Base-by-base conservation (phyloP, 1,140 invertebrate species). In the Pseudomyrmex sp. region DNA sequence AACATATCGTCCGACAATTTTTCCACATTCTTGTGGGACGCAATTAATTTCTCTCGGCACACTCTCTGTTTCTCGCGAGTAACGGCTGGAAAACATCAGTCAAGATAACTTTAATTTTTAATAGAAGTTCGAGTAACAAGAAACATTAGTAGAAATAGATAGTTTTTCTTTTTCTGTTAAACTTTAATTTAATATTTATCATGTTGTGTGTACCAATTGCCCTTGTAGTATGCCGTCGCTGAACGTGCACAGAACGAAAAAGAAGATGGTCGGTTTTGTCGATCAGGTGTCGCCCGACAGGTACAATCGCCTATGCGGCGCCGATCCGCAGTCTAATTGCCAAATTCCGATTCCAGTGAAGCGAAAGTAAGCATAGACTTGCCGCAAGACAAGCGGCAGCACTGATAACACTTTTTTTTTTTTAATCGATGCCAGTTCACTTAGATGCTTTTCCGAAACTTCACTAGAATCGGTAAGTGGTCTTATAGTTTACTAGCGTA, bases 231-330 rank as follows among this genome's bases (percentile, higher is more conserved):
- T 93, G 93, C 93, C 93, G 82, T 93, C 92, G 87, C 93, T 94
- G 92, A 92, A 88, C 91, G 91, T 92, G 86, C 94, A 88, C 84
- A 92, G 93, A 87, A 93, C 93, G 75, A 94, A 93, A 94, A 94
- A 94, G 93, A 94, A 94, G 93, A 91, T 93, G 87, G 94, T 94
- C 89, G 93, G 90, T 88, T 94, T 94, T 94, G 93, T 94, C 90
- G 94, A 94, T 88, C 92, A 94, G 89, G 80, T 92, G 54, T 91
- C 92, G 80, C 90, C 92, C 63, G 91, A 92, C 93, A 94, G 94
- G 94, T 94, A 94, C 87, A 82, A 72, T 75, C 76, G 83, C 84
- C 80, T 86, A 86, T 75, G 76, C 66, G 79, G 68, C 69, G 70
- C 63, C 76, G 70, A 86, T 20, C 66, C 54, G 75, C 75, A 85